Conservation (phyloP, 2,888 invertebrate genomes). For the Meta bourneti region DNA sequence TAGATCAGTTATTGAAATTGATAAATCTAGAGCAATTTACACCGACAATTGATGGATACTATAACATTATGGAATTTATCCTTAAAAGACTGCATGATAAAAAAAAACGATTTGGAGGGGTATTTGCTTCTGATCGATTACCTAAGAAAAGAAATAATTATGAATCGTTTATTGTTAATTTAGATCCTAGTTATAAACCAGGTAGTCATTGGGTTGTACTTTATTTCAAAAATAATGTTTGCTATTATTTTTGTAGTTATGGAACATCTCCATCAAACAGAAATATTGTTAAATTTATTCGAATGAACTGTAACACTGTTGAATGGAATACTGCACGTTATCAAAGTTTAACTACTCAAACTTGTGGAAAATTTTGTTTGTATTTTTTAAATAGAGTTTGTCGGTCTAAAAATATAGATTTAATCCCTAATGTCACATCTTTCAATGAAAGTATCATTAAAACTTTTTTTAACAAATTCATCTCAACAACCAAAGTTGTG, state of each 20-base stretch:
- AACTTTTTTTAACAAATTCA: not conserved
- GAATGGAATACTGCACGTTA: not conserved
- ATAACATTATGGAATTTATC: not conserved
- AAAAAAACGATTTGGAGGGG: slow-evolving; percentile 35
- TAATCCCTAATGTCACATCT: not conserved
- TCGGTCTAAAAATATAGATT: not conserved
- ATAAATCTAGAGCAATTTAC: too few relatives aligned
- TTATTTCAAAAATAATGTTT: too few relatives aligned
- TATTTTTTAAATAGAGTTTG: not conserved
- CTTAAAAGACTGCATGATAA: not conserved
- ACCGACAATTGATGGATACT: slow-evolving; percentile 50
- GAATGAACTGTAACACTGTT: not conserved
- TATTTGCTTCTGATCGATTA: slow-evolving; percentile 29
- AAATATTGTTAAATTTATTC: slow-evolving; percentile 40
- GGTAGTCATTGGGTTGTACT: slow-evolving; percentile 58
- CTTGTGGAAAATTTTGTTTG: not conserved
- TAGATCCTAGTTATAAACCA: not conserved
- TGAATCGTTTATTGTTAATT: slow-evolving; percentile 48
- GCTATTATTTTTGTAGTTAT: slow-evolving; percentile 66
- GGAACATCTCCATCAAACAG: not conserved
- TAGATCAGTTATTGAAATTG: slow-evolving; percentile 32
- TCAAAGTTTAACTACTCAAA: not conserved
- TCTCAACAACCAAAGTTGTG: not conserved
- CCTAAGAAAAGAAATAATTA: not conserved
- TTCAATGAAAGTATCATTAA: not conserved